Evolutionary conservation across 2,113 vertebrate species (phyloP).

Genomic region (Galeopterus variegatus): DNA sequence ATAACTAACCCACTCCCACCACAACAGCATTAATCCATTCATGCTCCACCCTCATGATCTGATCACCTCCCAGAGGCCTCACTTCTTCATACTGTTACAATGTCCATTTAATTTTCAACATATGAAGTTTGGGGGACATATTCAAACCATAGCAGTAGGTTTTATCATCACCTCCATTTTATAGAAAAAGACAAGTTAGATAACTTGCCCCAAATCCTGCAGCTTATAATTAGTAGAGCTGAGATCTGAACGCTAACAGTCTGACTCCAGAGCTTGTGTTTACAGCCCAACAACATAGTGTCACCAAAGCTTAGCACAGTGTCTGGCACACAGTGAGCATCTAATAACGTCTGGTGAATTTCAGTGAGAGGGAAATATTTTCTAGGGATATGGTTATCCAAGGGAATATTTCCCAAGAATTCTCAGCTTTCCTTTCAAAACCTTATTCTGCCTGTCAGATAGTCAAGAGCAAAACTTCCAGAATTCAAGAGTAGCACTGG

Average conservation of each 20-base stretch:
- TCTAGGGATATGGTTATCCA: neutral
- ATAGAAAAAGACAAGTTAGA: neutral
- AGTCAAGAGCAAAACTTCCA: constrained; percentile 19
- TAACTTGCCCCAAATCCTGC: neutral
- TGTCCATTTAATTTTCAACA: too few species aligned
- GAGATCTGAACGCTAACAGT: neutral
- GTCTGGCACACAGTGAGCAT: neutral
- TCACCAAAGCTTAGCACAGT: neutral
- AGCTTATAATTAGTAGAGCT: neutral
- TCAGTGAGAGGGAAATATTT: neutral
- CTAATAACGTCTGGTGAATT: neutral
- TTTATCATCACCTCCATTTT: constrained; percentile 34
- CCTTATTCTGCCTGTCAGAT: neutral
- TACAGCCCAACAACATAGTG: neutral
- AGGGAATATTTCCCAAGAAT: neutral
- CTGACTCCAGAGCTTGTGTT: neutral
- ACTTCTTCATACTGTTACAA: too few species aligned
- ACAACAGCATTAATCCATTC: too few species aligned
- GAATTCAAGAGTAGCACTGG: neutral
- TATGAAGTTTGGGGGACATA: too few species aligned
- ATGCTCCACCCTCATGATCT: too few species aligned
- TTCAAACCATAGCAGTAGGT: too few species aligned
- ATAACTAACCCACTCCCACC: too few species aligned
- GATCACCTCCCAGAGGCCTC: too few species aligned
- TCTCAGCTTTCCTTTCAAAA: neutral